phyloP scores from a whole-genome alignment of 2,888 invertebrate genomes.

The Brachylomia viminalis region DNA sequence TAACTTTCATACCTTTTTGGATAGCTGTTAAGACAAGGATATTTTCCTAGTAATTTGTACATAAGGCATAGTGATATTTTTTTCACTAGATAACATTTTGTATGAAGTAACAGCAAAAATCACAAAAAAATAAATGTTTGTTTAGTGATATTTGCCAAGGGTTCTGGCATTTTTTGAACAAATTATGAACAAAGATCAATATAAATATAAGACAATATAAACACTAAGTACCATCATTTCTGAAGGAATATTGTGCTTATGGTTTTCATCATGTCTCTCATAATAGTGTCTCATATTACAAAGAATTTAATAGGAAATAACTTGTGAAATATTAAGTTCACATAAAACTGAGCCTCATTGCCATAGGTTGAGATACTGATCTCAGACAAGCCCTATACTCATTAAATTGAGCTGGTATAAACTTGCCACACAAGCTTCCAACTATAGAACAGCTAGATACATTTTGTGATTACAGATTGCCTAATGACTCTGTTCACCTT shows the following conservation, averaged over 20 bases:
- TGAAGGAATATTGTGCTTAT: not conserved
- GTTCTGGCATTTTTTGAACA: no score
- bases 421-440: not conserved
- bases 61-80: no score
- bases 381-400: not conserved
- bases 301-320: not conserved
- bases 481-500: not conserved
- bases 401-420: not conserved
- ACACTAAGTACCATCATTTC: not conserved
- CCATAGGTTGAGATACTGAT: not conserved
- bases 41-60: no score
- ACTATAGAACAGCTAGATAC: not conserved
- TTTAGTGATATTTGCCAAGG: no score
- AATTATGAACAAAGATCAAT: no score
- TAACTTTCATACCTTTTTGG: no score
- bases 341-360: not conserved
- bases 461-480: not conserved
- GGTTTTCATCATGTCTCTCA: not conserved
- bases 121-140: no score
- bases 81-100: no score
- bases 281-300: not conserved
- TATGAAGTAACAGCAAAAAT: no score
- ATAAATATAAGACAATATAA: no score
- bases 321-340: not conserved
- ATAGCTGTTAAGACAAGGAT: no score